phyloP scores from a whole-genome alignment of 1,140 invertebrate species.

The Bombus sylvicola region DNA sequence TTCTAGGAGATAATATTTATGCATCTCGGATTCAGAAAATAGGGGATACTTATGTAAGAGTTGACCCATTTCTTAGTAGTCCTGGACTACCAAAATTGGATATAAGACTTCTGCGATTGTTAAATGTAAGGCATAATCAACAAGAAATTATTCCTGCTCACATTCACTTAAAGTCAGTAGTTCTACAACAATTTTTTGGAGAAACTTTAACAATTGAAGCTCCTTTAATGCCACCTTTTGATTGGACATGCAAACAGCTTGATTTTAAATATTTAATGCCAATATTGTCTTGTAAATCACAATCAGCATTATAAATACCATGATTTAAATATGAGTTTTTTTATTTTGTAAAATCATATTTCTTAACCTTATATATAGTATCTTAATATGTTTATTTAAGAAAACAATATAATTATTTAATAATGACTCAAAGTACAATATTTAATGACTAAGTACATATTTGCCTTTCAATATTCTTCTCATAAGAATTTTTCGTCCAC shows the following conservation, averaged over 20 bases:
- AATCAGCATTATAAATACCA: neutral
- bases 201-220: slow-evolving; percentile 73
- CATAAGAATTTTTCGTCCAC: slow-evolving; percentile 88
- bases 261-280: slow-evolving; percentile 55
- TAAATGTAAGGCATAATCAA: slow-evolving; percentile 56
- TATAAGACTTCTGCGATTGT: slow-evolving; percentile 51
- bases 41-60: slow-evolving; percentile 71
- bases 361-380: neutral
- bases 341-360: neutral
- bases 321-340: neutral
- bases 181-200: slow-evolving; percentile 61
- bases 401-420: neutral
- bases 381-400: slow-evolving; percentile 1
- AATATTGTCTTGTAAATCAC: neutral
- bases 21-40: slow-evolving; percentile 76
- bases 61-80: slow-evolving; percentile 72
- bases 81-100: slow-evolving; percentile 66
- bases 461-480: slow-evolving; percentile 89
- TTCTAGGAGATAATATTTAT: slow-evolving; percentile 81
- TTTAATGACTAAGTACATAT: slow-evolving; percentile 87
- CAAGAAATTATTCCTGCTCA: slow-evolving; percentile 79
- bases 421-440: neutral
- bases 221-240: slow-evolving; percentile 74
- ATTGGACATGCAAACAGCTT: slow-evolving; percentile 76
- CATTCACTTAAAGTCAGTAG: slow-evolving; percentile 73